Percentiles rank a stretch among this genome's conserved stretches.
These are phyloP conservation scores for Herminia tarsipennalis DNA, from an alignment of 2,888 invertebrate species.

Conservation along the genomic window DNA sequence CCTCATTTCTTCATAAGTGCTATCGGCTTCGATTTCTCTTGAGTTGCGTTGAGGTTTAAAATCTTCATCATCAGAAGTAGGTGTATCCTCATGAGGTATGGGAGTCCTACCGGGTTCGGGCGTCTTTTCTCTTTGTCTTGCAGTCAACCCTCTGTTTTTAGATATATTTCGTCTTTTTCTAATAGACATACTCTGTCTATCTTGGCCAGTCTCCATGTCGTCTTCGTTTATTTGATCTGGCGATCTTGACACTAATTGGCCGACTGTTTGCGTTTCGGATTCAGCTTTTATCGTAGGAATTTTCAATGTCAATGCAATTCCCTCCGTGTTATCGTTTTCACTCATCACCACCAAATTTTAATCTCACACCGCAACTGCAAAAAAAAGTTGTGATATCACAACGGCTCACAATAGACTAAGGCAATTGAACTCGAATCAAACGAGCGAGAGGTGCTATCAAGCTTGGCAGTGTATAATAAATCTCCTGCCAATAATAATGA, in stretches of 20 bases:
- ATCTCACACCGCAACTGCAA: conserved; percentile 56
- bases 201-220: conserved; percentile 71
- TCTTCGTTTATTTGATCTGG: conserved; percentile 53
- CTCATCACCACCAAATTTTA: conserved; percentile 61
- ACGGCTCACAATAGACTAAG: conserved; percentile 52
- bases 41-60: conserved; percentile 60
- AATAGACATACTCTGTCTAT: conserved; percentile 80
- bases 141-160: conserved; percentile 81
- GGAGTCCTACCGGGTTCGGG: conserved; percentile 79
- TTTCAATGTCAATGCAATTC: conserved; percentile 53
- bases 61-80: conserved; percentile 86
- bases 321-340: conserved; percentile 53
- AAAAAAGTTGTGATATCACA: conserved; percentile 53
- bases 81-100: conserved; percentile 86
- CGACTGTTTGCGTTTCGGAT: conserved; percentile 67
- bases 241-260: conserved; percentile 56
- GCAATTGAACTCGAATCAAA: conserved; percentile 52
- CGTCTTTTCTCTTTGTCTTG: conserved; percentile 80
- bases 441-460: conserved; percentile 36
- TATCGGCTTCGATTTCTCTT: conserved; percentile 79
- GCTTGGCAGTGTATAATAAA: conserved; percentile 66
- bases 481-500: conserved; percentile 70
- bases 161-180: conserved; percentile 87
- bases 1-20: conserved; percentile 80
- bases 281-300: conserved; percentile 69